phyloP scores from a whole-genome alignment of 2,113 vertebrate species.

The Caloenas nicobarica region DNA sequence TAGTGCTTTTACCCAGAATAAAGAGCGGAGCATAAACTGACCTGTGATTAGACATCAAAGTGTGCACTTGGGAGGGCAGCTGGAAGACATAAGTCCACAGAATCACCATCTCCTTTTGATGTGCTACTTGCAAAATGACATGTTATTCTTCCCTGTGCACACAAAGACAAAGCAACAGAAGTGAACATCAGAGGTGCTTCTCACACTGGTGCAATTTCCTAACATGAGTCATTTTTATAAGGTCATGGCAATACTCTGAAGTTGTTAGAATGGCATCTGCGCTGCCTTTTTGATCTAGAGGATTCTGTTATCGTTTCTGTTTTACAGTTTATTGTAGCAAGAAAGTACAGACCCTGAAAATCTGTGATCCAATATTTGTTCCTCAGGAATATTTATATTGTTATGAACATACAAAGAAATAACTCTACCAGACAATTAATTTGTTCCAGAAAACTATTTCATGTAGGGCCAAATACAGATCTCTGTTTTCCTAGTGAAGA shows the following conservation, averaged over 20 bases:
- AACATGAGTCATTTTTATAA: neutral
- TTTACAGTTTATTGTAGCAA: neutral
- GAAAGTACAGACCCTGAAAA: neutral
- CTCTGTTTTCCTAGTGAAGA: neutral
- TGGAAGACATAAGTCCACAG: neutral
- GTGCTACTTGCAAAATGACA: neutral
- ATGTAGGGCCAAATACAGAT: neutral
- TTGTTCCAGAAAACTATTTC: neutral
- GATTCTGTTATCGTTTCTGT: neutral
- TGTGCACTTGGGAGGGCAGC: neutral
- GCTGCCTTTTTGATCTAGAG: neutral
- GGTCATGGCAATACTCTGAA: neutral
- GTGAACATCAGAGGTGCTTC: neutral
- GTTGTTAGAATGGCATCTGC: neutral
- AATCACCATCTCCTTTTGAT: neutral
- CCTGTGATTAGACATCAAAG: slow-evolving; percentile 38
- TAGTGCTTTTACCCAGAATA: slow-evolving; percentile 1
- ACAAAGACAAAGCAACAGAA: neutral
- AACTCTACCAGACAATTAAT: neutral
- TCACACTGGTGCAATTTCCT: neutral
- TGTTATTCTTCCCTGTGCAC: neutral
- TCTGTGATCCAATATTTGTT: neutral
- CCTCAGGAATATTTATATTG: neutral
- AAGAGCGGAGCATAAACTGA: neutral
- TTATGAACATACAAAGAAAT: neutral